Percentiles rank a stretch among this genome's conserved stretches.
Conservation (phyloP, 2,797 vertebrate genomes). For the Ammospiza maritima region DNA sequence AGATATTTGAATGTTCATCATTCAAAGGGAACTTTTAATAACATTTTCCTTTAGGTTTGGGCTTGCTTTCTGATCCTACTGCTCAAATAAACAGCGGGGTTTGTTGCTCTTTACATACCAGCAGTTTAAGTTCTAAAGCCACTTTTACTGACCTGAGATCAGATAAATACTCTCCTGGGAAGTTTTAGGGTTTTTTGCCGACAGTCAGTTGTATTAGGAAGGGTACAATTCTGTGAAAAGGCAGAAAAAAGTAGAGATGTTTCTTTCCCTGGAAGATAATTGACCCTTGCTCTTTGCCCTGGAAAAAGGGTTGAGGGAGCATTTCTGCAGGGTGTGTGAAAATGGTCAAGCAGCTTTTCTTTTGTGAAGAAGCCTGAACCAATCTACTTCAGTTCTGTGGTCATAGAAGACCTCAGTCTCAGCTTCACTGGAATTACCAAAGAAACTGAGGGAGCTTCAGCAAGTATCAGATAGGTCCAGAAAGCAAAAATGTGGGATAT, state of each 20-base stretch:
- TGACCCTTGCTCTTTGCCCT: constrained; percentile 20
- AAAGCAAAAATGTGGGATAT: background rate
- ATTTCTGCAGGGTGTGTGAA: background rate
- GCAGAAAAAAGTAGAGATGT: background rate
- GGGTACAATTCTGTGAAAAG: background rate
- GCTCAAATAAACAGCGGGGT: constrained; percentile 41
- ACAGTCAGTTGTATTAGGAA: constrained; percentile 22
- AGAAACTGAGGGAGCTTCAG: background rate
- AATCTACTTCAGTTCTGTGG: background rate
- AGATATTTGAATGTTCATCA: constrained; percentile 32
- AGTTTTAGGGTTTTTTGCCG: constrained; percentile 58
- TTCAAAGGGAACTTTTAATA: constrained; percentile 29
- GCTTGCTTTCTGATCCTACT: constrained; percentile 38
- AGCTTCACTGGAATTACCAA: background rate
- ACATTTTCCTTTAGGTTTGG: background rate
- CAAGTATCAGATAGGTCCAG: background rate
- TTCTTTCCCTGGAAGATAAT: background rate
- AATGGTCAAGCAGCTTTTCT: background rate
- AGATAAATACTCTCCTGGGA: constrained; percentile 48
- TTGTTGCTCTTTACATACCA: constrained; percentile 62
- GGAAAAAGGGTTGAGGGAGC: background rate
- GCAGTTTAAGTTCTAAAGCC: constrained; percentile 53
- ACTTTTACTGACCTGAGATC: constrained; percentile 42
- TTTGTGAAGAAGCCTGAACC: background rate
- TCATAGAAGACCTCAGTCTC: background rate